These are phyloP conservation scores for Poecile montanus DNA, from an alignment of 2,797 vertebrate species.

Conservation along the genomic window DNA sequence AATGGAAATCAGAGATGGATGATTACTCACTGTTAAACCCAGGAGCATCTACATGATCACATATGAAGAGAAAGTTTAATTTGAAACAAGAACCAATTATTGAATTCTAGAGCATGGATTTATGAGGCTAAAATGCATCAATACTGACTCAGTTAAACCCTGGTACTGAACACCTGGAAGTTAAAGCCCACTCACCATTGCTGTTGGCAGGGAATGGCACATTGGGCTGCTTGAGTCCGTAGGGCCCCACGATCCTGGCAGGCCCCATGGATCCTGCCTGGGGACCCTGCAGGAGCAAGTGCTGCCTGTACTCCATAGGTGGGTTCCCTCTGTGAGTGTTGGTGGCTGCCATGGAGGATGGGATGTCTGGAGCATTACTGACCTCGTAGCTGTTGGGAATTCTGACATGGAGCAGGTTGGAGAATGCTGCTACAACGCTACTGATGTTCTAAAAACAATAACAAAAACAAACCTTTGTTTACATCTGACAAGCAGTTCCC, in stretches of 20 bases:
- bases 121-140: background rate
- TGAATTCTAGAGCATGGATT: background rate
- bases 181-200: conserved; percentile 80
- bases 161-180: too few species aligned
- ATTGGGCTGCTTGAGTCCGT: conserved; percentile 82
- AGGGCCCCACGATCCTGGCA: conserved; percentile 77
- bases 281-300: conserved; percentile 83
- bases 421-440: conserved; percentile 93
- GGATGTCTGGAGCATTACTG: conserved; percentile 87
- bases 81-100: background rate
- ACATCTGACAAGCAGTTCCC: background rate
- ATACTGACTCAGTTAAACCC: background rate
- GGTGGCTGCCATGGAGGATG: conserved; percentile 70
- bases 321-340: conserved; percentile 75
- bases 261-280: conserved; percentile 76
- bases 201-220: conserved; percentile 81
- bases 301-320: conserved; percentile 81
- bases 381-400: conserved; percentile 98
- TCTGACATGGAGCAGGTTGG: conserved; percentile 93
- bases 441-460: conserved; percentile 88
- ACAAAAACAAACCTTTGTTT: background rate
- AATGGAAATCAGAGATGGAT: background rate
- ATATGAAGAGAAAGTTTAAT: background rate
- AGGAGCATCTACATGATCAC: background rate
- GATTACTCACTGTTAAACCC: background rate